phyloP scores from a whole-genome alignment of 2,113 vertebrate genomes.

The Saguinus imperator region DNA sequence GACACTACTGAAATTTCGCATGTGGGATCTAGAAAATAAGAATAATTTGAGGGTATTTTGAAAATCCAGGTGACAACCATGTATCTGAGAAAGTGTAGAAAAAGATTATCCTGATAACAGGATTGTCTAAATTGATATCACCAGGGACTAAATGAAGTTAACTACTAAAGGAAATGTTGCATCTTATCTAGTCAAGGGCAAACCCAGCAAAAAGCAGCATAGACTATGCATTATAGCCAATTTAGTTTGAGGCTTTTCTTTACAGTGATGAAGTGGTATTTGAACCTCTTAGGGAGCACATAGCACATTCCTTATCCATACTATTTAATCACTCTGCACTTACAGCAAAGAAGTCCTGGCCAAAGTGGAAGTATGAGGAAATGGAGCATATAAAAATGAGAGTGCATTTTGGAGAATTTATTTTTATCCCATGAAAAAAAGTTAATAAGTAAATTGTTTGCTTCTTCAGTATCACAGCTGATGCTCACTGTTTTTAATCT shows the following conservation, averaged over 20 bases:
- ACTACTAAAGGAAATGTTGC: no score
- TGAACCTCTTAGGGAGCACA: background rate
- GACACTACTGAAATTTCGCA: background rate
- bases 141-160: no score
- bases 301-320: background rate
- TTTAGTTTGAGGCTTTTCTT: background rate
- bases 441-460: slow-evolving; percentile 26
- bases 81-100: background rate
- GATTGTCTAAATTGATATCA: background rate
- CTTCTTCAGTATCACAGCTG: background rate
- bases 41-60: background rate
- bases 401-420: slow-evolving; percentile 35
- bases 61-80: background rate
- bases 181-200: no score
- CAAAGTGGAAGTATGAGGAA: slow-evolving; percentile 8
- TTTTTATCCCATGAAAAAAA: slow-evolving; percentile 21
- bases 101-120: background rate
- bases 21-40: background rate
- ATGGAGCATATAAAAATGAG: slow-evolving; percentile 25
- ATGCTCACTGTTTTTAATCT: background rate
- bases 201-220: no score
- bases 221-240: no score
- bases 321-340: background rate
- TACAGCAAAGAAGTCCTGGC: background rate
- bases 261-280: slow-evolving; percentile 22